Conservation (phyloP, 2,888 invertebrate genomes). For the Orthosia cruda region DNA sequence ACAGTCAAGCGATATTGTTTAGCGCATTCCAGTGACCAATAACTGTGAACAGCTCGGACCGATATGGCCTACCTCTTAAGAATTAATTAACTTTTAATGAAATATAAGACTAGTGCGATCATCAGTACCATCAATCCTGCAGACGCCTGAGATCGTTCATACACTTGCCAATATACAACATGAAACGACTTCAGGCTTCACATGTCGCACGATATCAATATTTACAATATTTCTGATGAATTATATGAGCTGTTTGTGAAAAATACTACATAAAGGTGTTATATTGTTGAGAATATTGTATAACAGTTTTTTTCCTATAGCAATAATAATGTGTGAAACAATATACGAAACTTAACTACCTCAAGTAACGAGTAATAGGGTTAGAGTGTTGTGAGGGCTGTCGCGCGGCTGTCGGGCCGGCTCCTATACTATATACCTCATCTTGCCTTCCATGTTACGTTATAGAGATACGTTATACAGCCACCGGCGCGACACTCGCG, state of each 20-base stretch:
- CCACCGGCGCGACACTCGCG: slow-evolving; percentile 49
- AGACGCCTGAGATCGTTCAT: slow-evolving; percentile 61
- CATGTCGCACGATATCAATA: slow-evolving; percentile 48
- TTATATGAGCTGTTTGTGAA: slow-evolving; percentile 78
- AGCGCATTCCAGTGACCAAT: slow-evolving; percentile 67
- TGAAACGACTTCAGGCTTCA: slow-evolving; percentile 42
- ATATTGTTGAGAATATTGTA: slow-evolving; percentile 86
- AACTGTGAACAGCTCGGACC: slow-evolving; percentile 72
- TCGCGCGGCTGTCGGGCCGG: slow-evolving; percentile 60
- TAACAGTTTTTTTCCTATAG: slow-evolving; percentile 86
- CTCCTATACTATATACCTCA: slow-evolving; percentile 77
- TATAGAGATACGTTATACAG: slow-evolving; percentile 67
- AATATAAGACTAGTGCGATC: slow-evolving; percentile 49
- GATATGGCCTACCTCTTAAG: slow-evolving; percentile 82
- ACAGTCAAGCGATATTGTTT: slow-evolving; percentile 65
- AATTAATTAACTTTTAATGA: slow-evolving; percentile 61
- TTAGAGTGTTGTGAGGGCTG: slow-evolving; percentile 78
- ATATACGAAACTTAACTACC: slow-evolving; percentile 89
- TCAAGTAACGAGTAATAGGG: slow-evolving; percentile 88
- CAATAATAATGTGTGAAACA: slow-evolving; percentile 87
- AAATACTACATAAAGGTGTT: slow-evolving; percentile 79
- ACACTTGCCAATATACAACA: slow-evolving; percentile 59
- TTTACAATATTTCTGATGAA: slow-evolving; percentile 69
- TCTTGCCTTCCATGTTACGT: slow-evolving; percentile 83
- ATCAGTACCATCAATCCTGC: slow-evolving; percentile 21